Evolutionary conservation across 1,140 invertebrate species (phyloP), one percentile per base, ranked within the genome.

Genomic region (Phthorimaea operculella): DNA sequence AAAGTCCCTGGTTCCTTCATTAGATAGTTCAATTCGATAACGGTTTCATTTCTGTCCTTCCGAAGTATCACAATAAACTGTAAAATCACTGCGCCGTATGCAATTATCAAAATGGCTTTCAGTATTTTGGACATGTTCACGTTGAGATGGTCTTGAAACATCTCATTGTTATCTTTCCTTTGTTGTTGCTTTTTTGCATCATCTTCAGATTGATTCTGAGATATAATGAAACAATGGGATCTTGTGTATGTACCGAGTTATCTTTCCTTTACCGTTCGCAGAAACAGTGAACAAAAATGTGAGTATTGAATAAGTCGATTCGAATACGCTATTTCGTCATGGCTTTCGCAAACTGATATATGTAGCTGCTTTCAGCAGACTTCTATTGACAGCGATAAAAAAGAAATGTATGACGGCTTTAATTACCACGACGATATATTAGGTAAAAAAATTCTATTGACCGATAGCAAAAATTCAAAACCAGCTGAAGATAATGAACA

Each of bases 11-110:
- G 36, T 4, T 39, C n/a, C 10, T 9, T 39, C 36, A 39, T 12
- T 39, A 39, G n/a, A 39, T 39, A 39, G 10, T 39, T 39, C n/a
- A 39, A n/a, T 12, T 39, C 36, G 3, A n/a, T 39, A 18, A 62
- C 59, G 5, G n/a, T 17, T 45, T 68, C 62, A 28, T 62, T 39
- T n/a, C 36, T 39, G 36, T 39, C 8, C 36, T 4, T 39, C 3
- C n/a, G 36, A 1, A 39, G 36, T 33, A 48, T 60, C 36, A 48
- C 49, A 45, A 21, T 67, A 33, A 67, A 61, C 52, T 72, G 63
- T 18, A 76, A 47, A n/a, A 75, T 52, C 1, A 74, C 42, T 14
- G 52, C 59, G 14, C 63, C 64, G 47, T 76, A 74, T n/a, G 58
- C 54, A 28, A 57, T 59, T 1, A 70, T 47, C 12, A 76, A 21